Conservation (phyloP, 2,113 vertebrate species). For the Chlorodrepanis virens region DNA sequence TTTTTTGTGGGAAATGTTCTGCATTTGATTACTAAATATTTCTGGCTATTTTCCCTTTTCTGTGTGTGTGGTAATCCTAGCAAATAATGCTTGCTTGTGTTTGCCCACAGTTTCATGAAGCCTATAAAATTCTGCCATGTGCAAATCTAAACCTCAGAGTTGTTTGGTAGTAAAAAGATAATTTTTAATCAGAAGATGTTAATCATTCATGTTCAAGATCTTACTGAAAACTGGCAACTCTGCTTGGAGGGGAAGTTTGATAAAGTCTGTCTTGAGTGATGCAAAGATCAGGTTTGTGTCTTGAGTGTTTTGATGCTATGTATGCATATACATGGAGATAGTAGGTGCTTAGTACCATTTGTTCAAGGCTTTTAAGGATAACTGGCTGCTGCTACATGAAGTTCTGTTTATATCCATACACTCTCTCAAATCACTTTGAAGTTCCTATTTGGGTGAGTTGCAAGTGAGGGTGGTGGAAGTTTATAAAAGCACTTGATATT, state of each 20-base stretch:
- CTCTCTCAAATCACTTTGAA: not conserved
- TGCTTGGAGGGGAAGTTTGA: not conserved
- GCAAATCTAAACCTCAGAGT: not conserved
- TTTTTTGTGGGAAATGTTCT: not conserved
- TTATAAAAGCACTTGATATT: not conserved
- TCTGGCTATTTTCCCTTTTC: not conserved
- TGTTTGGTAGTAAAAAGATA: not conserved
- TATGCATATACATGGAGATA: not conserved
- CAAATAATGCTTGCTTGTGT: not conserved
- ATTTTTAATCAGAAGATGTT: not conserved
- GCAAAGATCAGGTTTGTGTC: not conserved
- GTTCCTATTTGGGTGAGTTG: not conserved
- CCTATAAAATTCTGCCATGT: not conserved
- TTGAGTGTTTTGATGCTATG: not conserved
- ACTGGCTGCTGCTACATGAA: not conserved
- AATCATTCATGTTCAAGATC: not conserved
- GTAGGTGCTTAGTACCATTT: not conserved
- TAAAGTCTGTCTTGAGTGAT: not conserved
- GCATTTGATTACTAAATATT: not conserved
- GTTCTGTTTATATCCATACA: not conserved
- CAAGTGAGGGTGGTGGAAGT: not conserved
- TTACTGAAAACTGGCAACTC: not conserved
- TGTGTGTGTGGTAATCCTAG: not conserved
- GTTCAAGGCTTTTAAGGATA: not conserved
- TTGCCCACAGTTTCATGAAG: not conserved